These are phyloP conservation scores for Forbesichthys agassizii DNA, from an alignment of 2,113 vertebrate species.

Conservation along the genomic window DNA sequence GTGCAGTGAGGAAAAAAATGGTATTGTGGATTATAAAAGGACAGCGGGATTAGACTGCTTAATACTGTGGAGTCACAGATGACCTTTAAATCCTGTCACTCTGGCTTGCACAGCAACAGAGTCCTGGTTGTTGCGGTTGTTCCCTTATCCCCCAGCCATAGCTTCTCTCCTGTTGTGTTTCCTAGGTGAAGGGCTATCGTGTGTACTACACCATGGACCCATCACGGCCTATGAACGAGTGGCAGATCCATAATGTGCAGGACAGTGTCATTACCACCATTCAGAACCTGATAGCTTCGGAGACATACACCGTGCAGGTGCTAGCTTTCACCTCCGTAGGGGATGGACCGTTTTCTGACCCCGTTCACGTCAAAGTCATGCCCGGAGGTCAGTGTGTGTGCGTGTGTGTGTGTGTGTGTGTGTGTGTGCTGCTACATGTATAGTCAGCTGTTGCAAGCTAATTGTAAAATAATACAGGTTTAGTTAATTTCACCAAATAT, in stretches of 20 bases:
- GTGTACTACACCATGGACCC: constrained; percentile 98
- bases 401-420: not conserved
- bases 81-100: constrained; percentile 29
- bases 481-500: too few relatives aligned
- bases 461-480: too few relatives aligned
- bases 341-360: constrained; percentile 93
- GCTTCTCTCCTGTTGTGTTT: not conserved
- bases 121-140: not conserved
- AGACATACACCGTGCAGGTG: constrained; percentile 93
- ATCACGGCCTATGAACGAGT: constrained; percentile 86
- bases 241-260: constrained; percentile 96
- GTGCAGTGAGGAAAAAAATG: constrained; percentile 31
- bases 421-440: too few relatives aligned
- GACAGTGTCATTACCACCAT: constrained; percentile 95
- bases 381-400: constrained; percentile 85
- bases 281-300: constrained; percentile 86
- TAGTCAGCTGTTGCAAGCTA: too few relatives aligned
- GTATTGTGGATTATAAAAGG: constrained; percentile 53
- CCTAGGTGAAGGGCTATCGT: constrained; percentile 89
- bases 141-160: not conserved
- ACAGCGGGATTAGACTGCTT: constrained; percentile 44
- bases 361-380: constrained; percentile 94
- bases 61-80: constrained; percentile 20
- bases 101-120: not conserved
- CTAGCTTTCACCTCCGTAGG: constrained; percentile 97